Evolutionary conservation across 2,888 invertebrate genomes (phyloP), one percentile per base, ranked within the genome.

Genomic region (Tetragonisca angustula): DNA sequence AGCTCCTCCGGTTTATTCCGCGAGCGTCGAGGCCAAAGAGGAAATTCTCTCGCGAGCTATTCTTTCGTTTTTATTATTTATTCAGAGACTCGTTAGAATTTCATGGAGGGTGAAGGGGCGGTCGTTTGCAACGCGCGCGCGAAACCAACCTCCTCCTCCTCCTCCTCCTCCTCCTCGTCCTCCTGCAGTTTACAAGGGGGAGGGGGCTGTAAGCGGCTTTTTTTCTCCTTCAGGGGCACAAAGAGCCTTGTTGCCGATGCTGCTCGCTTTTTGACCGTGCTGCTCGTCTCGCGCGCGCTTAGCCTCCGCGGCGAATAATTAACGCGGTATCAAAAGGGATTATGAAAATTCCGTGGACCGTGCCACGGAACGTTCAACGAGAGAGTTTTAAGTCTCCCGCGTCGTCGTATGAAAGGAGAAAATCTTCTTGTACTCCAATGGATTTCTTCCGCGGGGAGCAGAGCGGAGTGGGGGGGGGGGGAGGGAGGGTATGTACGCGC

Each of bases 51-150:
- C 70, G 65, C 73, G 56, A 76, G 73, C 71, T 76, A 82, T 87
- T 85, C 85, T 86, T 87, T 80, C 85, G 59, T 76, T 77, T 43
- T 87, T 82, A 82, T 82, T 80, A 80, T 74, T 84, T 87, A 82
- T 74, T 82, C 79, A 76, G 50, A 84, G 84, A 79, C 80, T 77
- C 75, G 76, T 80, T 79, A 77, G 81, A 84, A 81, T 87, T 89
- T 78, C 87, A 89, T 77, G 59, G 61, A n/a, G 43, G 54, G 15
- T 52, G 27, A 2, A 27, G 27, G 27, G 27, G 27, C 62, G 72
- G 50, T 43, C 70, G 79, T 84, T 84, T 78, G 85, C 67, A 81
- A 77, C 75, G 73, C 56, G 76, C 62, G 75, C 74, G 71, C 81
- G 71, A 75, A 81, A 75, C 76, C 76, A 84, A 79, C 72, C 73